A percentile compares a stretch with the other conserved stretches of the same genome.
Evolutionary conservation across 2,888 invertebrate genomes (phyloP).

Genomic region (Stenurella melanura): DNA sequence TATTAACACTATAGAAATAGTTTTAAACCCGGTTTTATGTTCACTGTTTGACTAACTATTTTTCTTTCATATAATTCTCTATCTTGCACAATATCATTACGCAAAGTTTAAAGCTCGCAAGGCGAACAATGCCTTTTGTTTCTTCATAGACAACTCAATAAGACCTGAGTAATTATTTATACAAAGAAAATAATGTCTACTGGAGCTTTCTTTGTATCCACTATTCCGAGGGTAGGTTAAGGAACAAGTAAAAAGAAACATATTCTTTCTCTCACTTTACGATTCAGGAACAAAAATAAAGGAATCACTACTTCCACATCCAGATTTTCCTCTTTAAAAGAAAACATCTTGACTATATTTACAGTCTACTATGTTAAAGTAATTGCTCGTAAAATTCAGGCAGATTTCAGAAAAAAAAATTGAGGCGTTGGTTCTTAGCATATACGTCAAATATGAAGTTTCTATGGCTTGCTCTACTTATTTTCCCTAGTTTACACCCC

Average conservation of each 20-base stretch:
- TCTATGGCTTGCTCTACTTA: no score
- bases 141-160: slow-evolving; percentile 28
- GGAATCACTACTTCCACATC: no score
- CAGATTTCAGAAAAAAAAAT: no score
- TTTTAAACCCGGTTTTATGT: no score
- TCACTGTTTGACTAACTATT: background rate
- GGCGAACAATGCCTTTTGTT: slow-evolving; percentile 36
- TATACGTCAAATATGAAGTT: no score
- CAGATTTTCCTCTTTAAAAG: no score
- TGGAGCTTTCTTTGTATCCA: background rate
- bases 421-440: no score
- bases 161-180: slow-evolving; percentile 30
- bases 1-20: no score
- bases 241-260: background rate
- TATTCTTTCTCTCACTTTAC: background rate
- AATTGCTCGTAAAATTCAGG: no score
- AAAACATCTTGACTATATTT: no score
- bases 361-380: no score
- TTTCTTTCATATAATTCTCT: background rate
- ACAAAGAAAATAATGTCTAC: slow-evolving; percentile 28
- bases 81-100: background rate
- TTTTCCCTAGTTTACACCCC: no score
- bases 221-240: background rate
- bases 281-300: background rate
- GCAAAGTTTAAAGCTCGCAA: slow-evolving; percentile 14